Evolutionary conservation across 1,140 invertebrate genomes (phyloP).

Genomic region (Drosophila athabasca): DNA sequence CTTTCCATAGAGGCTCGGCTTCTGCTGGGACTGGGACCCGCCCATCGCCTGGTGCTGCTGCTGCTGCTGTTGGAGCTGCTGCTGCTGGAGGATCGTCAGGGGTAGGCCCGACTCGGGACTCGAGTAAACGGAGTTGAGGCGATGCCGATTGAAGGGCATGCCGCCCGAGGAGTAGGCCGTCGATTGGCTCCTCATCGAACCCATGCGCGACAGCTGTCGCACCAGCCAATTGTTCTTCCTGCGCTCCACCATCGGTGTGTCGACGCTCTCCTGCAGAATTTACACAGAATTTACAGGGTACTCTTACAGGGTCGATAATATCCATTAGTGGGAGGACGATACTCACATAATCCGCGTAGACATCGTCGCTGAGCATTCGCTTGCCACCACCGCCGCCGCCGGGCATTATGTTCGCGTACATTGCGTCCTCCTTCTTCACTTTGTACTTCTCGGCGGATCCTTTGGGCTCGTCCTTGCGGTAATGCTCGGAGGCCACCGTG

Average conservation of each 20-base stretch:
- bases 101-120: conserved; percentile 89
- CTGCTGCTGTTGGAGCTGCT: conserved; percentile 73
- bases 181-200: conserved; percentile 91
- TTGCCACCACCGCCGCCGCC: conserved; percentile 82
- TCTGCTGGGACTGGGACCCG: conserved; percentile 79
- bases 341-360: conserved; percentile 94
- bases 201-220: conserved; percentile 91
- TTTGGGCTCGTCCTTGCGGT: conserved; percentile 90
- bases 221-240: conserved; percentile 95
- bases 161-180: conserved; percentile 93
- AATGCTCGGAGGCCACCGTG: conserved; percentile 92
- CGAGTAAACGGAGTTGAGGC: conserved; percentile 90
- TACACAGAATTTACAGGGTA: neutral
- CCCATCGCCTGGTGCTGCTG: conserved; percentile 57
- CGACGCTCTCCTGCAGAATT: conserved; percentile 90
- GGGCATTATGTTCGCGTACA: conserved; percentile 88
- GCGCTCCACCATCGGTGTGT: conserved; percentile 92
- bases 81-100: conserved; percentile 77
- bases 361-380: conserved; percentile 89
- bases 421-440: conserved; percentile 91
- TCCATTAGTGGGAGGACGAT: too few relatives aligned
- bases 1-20: conserved; percentile 92
- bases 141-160: conserved; percentile 89
- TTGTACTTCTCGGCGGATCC: conserved; percentile 93
- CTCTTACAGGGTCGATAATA: too few relatives aligned